Base-by-base conservation (phyloP, 2,888 invertebrate genomes). In the Temnothorax unifasciatus region DNA sequence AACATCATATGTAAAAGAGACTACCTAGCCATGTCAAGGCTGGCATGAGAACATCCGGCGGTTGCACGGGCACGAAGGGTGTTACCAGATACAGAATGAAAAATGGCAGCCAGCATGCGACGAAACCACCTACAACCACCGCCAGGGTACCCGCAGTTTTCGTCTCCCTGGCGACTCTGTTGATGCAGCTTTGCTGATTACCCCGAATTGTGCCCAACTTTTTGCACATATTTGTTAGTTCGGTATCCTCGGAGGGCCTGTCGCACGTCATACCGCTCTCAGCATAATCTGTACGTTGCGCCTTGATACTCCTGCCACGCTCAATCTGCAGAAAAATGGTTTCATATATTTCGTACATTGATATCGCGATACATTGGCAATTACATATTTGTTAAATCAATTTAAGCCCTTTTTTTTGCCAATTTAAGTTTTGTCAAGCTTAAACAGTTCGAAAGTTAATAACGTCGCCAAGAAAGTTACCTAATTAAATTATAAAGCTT, bases 121-220 rank as follows among this genome's bases (percentile, higher is more conserved):
- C 97, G 90, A 98, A 98, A 3, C 98, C 98, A 0, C 98, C 98
- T 0, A 98, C 98, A 0, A 98, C 98, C 6, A 98, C 96, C 87
- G 98, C 98, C 73, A 98, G 94, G 0, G 98, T 98, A 93, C 98
- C 98, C 3, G 98, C 98, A 0, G 98, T 98, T 95, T 98, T 98
- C 4, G 97, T 98, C 93, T 98, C 98, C 73, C 98, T 95, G 75
- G 97, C 96, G 83, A 96, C 93, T 86, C 92, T 91, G 90, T 93
- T 94, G 82, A 94, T 94, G 85, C 93, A 92, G 82, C 94, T 94
- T 75, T 93, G 93, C 73, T 93, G 93, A 83, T 93, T 93, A 38
- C 91, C 89, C 1, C 92, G 92, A 25, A 91, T 76, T 6, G 91
- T 92, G n/a, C 86, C 86, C 5, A 91, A 57, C 82, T 88, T 90